Evolutionary conservation across 2,888 invertebrate genomes (phyloP), one percentile per base, ranked within the genome.

Genomic region (Ichneumon xanthorius): DNA sequence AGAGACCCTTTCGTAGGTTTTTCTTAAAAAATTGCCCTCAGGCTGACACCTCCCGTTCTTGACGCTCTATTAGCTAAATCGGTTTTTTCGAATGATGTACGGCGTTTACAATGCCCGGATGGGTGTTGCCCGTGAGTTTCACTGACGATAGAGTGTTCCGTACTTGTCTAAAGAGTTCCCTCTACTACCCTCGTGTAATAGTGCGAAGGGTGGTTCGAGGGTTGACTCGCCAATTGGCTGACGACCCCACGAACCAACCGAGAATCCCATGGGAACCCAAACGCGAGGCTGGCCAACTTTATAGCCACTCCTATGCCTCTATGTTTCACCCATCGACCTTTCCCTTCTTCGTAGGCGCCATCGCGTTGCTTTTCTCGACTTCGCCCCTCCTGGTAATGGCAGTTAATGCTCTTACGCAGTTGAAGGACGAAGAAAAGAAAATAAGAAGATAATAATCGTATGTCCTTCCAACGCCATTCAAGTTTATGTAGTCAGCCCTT

Each of bases 171-270:
- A 26, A 61, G 30, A 63, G 14, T 75, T 53, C 67, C 55, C 26
- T 45, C 53, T 22, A 16, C 53, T 50, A 53, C 80, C 82, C 82
- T 61, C 65, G n/a, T 26, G n/a, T n/a, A 37, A 4, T 55, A 53
- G 48, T 53, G 76, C 63, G 80, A 75, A 86, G 85, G 85, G 72
- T 85, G 72, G 50, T 80, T 82, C 85, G 77, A 86, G 85, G 82
- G 82, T 86, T 73, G 82, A 86, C 77, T 82, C 73, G 77, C 63
- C 85, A 82, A 86, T 86, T 86, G 85, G 85, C 79, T 86, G 85
- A 61, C 76, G 72, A 77, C 79, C 85, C 85, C 75, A 72, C 50
- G 77, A 86, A 71, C 80, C 82, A 48, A 68, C 72, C 63, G 61
- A 48, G 73, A 82, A 80, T 86, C 85, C 80, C 80, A 82, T 80